A percentile compares a stretch with the other conserved stretches of the same genome.
These are phyloP conservation scores for Megalonaias nervosa DNA, from an alignment of 1,140 invertebrate genomes.

Conservation along the genomic window DNA sequence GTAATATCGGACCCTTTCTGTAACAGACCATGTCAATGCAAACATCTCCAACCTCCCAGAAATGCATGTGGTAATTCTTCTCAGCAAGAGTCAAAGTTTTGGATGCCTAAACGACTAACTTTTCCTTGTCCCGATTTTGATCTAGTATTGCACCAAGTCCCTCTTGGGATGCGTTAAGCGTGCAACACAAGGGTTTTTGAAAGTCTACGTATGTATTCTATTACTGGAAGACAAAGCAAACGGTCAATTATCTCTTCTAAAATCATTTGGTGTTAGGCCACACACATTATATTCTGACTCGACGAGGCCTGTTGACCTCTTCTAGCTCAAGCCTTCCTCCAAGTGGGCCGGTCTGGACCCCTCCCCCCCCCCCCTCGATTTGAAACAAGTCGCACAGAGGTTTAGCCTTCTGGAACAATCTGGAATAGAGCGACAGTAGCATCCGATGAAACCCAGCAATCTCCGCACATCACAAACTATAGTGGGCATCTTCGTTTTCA, in stretches of 20 bases:
- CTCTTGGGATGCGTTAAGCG: conserved; percentile 69
- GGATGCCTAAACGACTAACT: conserved; percentile 38
- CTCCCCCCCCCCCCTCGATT: background rate
- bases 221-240: conserved; percentile 46
- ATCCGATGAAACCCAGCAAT: conserved; percentile 13
- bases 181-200: conserved; percentile 63
- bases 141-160: conserved; percentile 69
- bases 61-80: conserved; percentile 32
- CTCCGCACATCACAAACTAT: conserved; percentile 2
- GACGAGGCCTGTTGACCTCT: conserved; percentile 15
- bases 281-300: conserved; percentile 15
- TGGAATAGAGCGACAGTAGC: conserved; percentile 55
- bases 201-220: conserved; percentile 59
- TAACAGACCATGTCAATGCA: conserved; percentile 38
- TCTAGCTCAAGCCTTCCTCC: conserved; percentile 14
- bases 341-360: conserved; percentile 36
- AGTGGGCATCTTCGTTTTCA: background rate
- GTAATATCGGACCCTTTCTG: conserved; percentile 32
- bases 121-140: conserved; percentile 54
- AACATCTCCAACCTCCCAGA: conserved; percentile 38
- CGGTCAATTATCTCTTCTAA: conserved; percentile 49
- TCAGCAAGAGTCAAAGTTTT: conserved; percentile 32
- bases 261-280: conserved; percentile 16
- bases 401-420: conserved; percentile 54
- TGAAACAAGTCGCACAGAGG: conserved; percentile 14